Evolutionary conservation across 2,888 invertebrate species (phyloP), one percentile per base, ranked within the genome.

Genomic region (Ryuthela nishihirai): DNA sequence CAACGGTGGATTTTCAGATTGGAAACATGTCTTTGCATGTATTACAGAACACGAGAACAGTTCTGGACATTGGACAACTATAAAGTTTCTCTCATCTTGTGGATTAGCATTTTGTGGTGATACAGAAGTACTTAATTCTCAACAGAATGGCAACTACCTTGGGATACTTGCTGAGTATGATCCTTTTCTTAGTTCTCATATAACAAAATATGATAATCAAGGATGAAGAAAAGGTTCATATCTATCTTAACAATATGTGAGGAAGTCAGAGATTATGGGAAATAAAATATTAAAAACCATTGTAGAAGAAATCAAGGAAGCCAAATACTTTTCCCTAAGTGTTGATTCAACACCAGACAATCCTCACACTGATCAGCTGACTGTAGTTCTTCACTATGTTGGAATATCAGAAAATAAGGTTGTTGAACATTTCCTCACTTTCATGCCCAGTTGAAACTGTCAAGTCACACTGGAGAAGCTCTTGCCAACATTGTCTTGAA

Each of bases 241-340:
- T 64, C 60, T 65, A 53, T 64, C 64, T 45, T 66, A 12, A 69
- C 66, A 64, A 71, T 69, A 23, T 70, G 69, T 65, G 67, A 70
- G 42, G 68, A 71, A 63, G 68, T 71, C 62, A 66, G 55, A 68
- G 9, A 38, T 70, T 60, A 71, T 71, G 69, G 68, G 64, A 63
- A 45, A 68, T 49, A 62, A 67, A 47, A 67, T 69, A 20, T 34
- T n/a, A n/a, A n/a, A n/a, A n/a, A n/a, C n/a, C n/a, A n/a, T n/a
- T n/a, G n/a, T n/a, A n/a, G n/a, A n/a, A n/a, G n/a, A n/a, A n/a
- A n/a, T n/a, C n/a, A n/a, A n/a, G n/a, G n/a, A n/a, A n/a, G n/a
- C n/a, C n/a, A n/a, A 60, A 62, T 52, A 35, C 64, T 64, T 35
- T 18, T 63, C 62, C 3, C 10, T 67, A 54, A 62, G 62, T 48